A percentile compares a stretch with the other conserved stretches of the same genome.
Conservation (phyloP, 2,113 vertebrate genomes). For the Cyprinodon variegatus region DNA sequence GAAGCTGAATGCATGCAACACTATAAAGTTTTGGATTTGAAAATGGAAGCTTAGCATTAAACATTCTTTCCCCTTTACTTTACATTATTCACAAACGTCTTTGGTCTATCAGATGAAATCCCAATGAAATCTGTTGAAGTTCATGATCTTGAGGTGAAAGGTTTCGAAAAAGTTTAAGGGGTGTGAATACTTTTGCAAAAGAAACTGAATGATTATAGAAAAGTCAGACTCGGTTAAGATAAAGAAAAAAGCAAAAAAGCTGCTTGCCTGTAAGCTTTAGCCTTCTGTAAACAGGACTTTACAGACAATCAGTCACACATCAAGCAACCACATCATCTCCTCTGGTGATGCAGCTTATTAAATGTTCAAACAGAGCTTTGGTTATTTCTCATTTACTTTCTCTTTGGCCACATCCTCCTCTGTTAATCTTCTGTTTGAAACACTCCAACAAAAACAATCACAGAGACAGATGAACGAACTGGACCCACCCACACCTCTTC, state of each 20-base stretch:
- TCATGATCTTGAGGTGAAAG: neutral
- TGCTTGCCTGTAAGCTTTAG: constrained; percentile 18
- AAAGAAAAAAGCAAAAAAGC: constrained; percentile 25
- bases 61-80: neutral
- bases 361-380: constrained; percentile 14
- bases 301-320: constrained; percentile 48
- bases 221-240: constrained; percentile 11
- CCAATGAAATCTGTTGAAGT: neutral
- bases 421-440: constrained; percentile 7
- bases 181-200: neutral
- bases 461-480: constrained; percentile 37
- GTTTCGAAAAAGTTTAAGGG: neutral
- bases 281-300: constrained; percentile 30
- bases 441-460: constrained; percentile 26
- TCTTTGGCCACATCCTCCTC: constrained; percentile 7
- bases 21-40: neutral
- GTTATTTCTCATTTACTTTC: neutral
- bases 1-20: neutral
- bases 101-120: neutral
- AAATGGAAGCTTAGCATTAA: neutral
- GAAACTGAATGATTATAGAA: neutral
- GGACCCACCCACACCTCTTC: constrained; percentile 13
- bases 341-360: constrained; percentile 38
- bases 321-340: constrained; percentile 38
- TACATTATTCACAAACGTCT: neutral